Evolutionary conservation across 30 jellyfish, hydroid and myxozoan genomes (phyloP).

Genomic region (Hydractinia echinata): DNA sequence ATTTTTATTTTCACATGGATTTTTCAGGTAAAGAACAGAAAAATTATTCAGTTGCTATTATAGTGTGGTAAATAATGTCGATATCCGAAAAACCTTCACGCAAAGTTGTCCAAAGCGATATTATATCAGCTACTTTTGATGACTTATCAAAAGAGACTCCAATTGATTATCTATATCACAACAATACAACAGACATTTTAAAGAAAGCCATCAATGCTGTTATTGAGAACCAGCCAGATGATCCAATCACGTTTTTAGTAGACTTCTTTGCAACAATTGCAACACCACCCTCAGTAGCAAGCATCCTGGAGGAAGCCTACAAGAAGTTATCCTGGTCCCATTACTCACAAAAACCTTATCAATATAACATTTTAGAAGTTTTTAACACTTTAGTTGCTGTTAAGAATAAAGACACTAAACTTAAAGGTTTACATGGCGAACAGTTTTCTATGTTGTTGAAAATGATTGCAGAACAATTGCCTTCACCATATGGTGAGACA

Average conservation of each 20-base stretch:
- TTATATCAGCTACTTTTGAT: neutral
- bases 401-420: slow-evolving; percentile 64
- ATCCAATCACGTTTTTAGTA: slow-evolving; percentile 55
- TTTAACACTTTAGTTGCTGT: slow-evolving; percentile 43
- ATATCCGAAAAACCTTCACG: slow-evolving; percentile 7
- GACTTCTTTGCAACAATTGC: slow-evolving; percentile 41
- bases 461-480: neutral
- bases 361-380: slow-evolving; percentile 50
- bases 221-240: slow-evolving; percentile 61
- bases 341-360: slow-evolving; percentile 36
- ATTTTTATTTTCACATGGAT: too few species aligned
- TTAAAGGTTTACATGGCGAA: slow-evolving; percentile 21
- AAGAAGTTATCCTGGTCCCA: slow-evolving; percentile 28
- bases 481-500: neutral
- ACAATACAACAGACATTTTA: slow-evolving; percentile 34
- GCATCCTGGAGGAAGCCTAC: slow-evolving; percentile 40
- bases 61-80: slow-evolving; percentile 1
- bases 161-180: slow-evolving; percentile 45
- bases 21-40: too few species aligned
- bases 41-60: neutral
- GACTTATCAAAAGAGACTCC: slow-evolving; percentile 40
- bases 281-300: slow-evolving; percentile 23
- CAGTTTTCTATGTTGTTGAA: neutral
- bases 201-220: slow-evolving; percentile 37
- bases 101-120: neutral